Evolutionary conservation across 2,888 invertebrate genomes (phyloP), one percentile per base, ranked within the genome.

Genomic region (Drosophila sordidula): DNA sequence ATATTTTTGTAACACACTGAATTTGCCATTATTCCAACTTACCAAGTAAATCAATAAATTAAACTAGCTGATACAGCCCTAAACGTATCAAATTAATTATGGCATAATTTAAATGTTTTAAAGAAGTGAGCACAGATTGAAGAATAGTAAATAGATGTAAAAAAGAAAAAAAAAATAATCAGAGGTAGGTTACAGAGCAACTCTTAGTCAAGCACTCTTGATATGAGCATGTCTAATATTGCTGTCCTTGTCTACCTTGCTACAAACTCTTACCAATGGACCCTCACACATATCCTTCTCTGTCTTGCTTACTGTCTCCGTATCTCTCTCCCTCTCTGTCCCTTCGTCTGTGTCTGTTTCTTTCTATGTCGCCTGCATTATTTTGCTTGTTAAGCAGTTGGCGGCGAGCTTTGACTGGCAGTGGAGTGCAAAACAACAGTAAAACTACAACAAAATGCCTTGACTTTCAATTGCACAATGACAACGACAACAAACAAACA

Each of bases 401-500:
- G 65, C 73, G 67, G 62, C 65, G 44, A 50, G 64, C 86, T 83
- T 83, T 77, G 86, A 80, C 86, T 83, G 72, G 63, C 81, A 54
- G 69, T 69, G 85, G 85, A 70, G 74, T 74, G 70, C 65, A 78
- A 55, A 77, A 77, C 74, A 77, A 72, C 68, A 68, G 50, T 54
- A 63, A 70, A 61, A 63, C 64, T 58, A 58, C 63, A 57, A 57
- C 74, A 62, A 80, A 66, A 78, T 87, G 77, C 76, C 85, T 81
- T 87, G 82, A 81, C 85, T 83, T 84, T 84, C 87, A 87, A 83
- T 84, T 84, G 85, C 81, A 81, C 85, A 83, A 74, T 67, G 65
- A 70, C 55, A 74, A 44, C 71, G 49, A 34, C 42, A 56, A 25
- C 45, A 54, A 64, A 71, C 58, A 14, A 38, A 65, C 56, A 70